A percentile compares a stretch with the other conserved stretches of the same genome.
phyloP scores from a whole-genome alignment of 1,140 invertebrate species.

The Aphidius gifuensis region DNA sequence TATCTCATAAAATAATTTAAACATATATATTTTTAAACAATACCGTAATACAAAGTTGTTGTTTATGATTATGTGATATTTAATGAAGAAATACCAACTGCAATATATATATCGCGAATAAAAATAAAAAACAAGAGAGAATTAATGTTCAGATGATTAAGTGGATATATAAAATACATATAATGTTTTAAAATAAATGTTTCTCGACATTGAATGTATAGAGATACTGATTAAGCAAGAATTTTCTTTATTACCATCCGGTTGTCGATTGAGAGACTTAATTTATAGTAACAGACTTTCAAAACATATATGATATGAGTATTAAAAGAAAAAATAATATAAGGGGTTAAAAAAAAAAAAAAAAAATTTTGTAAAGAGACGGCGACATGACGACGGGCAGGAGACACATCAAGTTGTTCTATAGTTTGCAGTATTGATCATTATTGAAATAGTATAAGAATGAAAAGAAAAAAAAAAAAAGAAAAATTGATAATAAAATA shows the following conservation, averaged over 20 bases:
- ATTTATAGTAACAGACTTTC: too few species aligned
- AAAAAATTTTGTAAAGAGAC: neutral
- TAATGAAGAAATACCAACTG: too few species aligned
- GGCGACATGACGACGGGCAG: neutral
- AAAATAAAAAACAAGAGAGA: slow-evolving; percentile 4
- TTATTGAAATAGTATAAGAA: slow-evolving; percentile 8
- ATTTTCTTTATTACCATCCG: too few species aligned
- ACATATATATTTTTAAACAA: too few species aligned
- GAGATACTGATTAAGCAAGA: too few species aligned
- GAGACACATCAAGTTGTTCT: too few species aligned
- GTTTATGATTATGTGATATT: too few species aligned
- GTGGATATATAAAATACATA: neutral
- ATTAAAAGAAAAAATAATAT: neutral
- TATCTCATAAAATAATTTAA: too few species aligned
- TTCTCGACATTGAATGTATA: neutral
- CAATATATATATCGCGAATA: too few species aligned
- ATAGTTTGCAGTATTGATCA: neutral
- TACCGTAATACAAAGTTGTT: too few species aligned
- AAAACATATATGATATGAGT: too few species aligned
- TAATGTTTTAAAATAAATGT: slow-evolving; percentile 12
- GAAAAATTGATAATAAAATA: neutral
- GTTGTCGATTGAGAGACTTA: too few species aligned
- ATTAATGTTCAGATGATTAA: slow-evolving; percentile 26
- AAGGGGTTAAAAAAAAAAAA: neutral
- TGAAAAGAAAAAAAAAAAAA: neutral